Conservation (phyloP, 2,797 vertebrate species). For the Muraenolepis orangiensis region DNA sequence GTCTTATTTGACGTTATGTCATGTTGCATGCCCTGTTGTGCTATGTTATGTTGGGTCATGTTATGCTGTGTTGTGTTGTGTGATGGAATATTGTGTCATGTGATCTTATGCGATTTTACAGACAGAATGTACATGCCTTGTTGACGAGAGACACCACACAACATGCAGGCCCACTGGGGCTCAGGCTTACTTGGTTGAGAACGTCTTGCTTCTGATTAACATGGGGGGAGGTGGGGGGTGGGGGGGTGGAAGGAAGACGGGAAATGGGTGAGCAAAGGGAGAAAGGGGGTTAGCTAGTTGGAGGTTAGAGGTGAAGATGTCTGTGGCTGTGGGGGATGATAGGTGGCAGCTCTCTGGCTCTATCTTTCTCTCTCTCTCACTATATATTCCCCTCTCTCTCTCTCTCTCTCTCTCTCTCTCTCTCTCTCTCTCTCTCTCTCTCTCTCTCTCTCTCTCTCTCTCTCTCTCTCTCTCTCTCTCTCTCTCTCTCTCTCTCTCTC, state of each 20-base stretch:
- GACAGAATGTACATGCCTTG: constrained; percentile 63
- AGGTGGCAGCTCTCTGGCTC: too few relatives aligned
- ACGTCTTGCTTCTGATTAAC: constrained; percentile 82
- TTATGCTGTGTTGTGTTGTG: background rate
- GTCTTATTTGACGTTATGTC: too few relatives aligned
- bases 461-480: too few relatives aligned
- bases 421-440: too few relatives aligned
- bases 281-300: constrained; percentile 44
- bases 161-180: constrained; percentile 69
- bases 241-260: constrained; percentile 34
- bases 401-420: too few relatives aligned
- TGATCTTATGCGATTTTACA: constrained; percentile 31
- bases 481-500: too few relatives aligned
- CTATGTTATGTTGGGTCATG: too few relatives aligned
- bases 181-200: constrained; percentile 83
- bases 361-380: too few relatives aligned
- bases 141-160: constrained; percentile 66
- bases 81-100: background rate
- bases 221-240: constrained; percentile 35
- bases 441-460: background rate
- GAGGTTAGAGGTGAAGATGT: too few relatives aligned
- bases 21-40: background rate
- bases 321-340: too few relatives aligned
- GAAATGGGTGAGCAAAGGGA: constrained; percentile 39
- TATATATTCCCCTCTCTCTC: too few relatives aligned